Conservation (phyloP, 2,113 vertebrate genomes). For the Tragulus kanchil region DNA sequence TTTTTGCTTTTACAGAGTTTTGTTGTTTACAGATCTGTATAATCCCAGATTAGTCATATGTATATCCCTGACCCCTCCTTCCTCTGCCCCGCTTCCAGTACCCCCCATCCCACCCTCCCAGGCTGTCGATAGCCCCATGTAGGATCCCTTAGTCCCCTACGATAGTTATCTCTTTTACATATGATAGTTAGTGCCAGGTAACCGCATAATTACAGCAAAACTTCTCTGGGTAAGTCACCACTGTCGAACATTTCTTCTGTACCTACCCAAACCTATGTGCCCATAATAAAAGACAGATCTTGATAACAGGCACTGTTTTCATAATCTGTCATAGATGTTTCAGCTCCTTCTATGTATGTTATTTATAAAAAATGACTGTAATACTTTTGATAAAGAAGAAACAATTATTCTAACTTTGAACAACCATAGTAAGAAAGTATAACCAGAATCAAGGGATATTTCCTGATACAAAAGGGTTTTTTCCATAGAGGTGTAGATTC, state of each 20-base stretch:
- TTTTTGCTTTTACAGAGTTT: too few relatives aligned
- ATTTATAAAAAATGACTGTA: neutral
- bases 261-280: neutral
- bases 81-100: too few relatives aligned
- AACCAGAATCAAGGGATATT: neutral
- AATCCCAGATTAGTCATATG: too few relatives aligned
- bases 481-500: conserved; percentile 16
- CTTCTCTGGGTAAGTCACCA: neutral
- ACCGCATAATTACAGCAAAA: neutral
- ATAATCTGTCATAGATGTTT: neutral
- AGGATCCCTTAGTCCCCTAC: too few relatives aligned
- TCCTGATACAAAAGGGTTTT: neutral
- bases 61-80: too few relatives aligned
- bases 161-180: too few relatives aligned
- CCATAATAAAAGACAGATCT: neutral
- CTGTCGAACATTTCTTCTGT: neutral
- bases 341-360: neutral
- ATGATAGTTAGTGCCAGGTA: neutral
- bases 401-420: conserved; percentile 12
- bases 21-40: too few relatives aligned
- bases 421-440: neutral
- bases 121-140: too few relatives aligned
- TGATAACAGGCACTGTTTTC: neutral
- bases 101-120: too few relatives aligned
- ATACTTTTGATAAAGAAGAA: conserved; percentile 27